Percentiles rank a stretch among this genome's conserved stretches.
phyloP scores from a whole-genome alignment of 2,113 vertebrate genomes.

The Chionodraco myersi region DNA sequence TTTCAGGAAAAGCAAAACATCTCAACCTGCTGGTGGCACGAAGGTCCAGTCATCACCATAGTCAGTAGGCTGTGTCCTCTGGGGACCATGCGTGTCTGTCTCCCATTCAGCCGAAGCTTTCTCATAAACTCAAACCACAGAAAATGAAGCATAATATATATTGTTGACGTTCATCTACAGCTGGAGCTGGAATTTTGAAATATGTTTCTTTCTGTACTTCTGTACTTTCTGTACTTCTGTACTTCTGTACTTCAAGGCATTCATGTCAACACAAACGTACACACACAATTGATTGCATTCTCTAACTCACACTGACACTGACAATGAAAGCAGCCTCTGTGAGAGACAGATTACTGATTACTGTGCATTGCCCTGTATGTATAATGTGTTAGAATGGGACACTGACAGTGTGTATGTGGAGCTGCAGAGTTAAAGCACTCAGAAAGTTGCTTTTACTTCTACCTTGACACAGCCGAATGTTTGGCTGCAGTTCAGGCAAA shows the following conservation, averaged over 20 bases:
- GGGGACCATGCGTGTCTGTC: not conserved
- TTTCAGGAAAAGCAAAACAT: conserved; percentile 5
- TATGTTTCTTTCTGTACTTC: no score
- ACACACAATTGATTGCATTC: not conserved
- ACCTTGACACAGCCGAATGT: conserved; percentile 35
- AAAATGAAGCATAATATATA: no score
- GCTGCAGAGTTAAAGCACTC: conserved; percentile 17
- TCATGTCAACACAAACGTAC: not conserved
- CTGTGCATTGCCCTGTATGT: conserved; percentile 5
- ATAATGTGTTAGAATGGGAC: conserved; percentile 2
- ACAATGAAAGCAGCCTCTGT: conserved; percentile 9
- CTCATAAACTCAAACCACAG: no score
- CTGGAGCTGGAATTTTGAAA: no score
- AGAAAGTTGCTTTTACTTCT: conserved; percentile 22
- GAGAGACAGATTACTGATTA: conserved; percentile 4
- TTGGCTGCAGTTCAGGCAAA: conserved; percentile 43
- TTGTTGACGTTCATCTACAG: no score
- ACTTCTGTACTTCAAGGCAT: not conserved
- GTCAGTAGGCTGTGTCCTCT: not conserved
- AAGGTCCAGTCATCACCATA: not conserved
- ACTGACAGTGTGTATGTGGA: conserved; percentile 31
- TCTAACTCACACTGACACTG: not conserved
- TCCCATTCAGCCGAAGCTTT: no score
- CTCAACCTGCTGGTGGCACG: not conserved
- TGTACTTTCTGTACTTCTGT: no score